phyloP scores from a whole-genome alignment of 2,888 invertebrate species.

The Leucophenga maculata region DNA sequence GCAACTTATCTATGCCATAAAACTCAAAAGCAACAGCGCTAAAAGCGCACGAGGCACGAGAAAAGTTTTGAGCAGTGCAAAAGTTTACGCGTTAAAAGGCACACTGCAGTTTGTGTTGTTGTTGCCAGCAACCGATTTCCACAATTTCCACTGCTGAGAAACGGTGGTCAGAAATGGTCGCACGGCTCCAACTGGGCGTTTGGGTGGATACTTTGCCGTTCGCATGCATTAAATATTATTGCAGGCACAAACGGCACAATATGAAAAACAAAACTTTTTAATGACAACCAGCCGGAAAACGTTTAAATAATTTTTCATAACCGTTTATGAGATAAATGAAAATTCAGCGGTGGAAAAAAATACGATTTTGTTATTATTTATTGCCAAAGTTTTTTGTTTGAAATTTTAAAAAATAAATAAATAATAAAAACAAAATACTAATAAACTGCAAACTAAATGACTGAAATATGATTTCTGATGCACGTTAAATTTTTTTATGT shows the following conservation, averaged over 20 bases:
- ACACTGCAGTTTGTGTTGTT: not conserved
- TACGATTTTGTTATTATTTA: not conserved
- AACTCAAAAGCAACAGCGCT: not conserved
- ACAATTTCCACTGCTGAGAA: no score
- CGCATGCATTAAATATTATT: not conserved
- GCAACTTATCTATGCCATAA: not conserved
- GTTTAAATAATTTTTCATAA: not conserved
- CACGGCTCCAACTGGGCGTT: not conserved
- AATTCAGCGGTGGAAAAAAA: not conserved
- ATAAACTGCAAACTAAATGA: not conserved
- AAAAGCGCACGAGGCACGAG: not conserved
- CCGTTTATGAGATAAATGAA: not conserved
- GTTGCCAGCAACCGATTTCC: not conserved
- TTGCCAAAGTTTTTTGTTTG: not conserved
- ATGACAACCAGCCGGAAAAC: not conserved
- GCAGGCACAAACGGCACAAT: not conserved
- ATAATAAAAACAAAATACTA: no score
- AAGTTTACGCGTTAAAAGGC: not conserved
- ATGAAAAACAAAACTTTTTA: conserved; percentile 6
- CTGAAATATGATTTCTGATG: not conserved
- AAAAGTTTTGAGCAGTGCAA: not conserved
- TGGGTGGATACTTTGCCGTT: not conserved
- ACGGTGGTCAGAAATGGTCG: no score
- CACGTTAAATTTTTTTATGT: no score
- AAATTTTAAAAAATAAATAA: no score